A percentile compares a stretch with the other conserved stretches of the same genome.
Conservation (phyloP, 1,140 invertebrate genomes). For the Campoletis sonorensis region DNA sequence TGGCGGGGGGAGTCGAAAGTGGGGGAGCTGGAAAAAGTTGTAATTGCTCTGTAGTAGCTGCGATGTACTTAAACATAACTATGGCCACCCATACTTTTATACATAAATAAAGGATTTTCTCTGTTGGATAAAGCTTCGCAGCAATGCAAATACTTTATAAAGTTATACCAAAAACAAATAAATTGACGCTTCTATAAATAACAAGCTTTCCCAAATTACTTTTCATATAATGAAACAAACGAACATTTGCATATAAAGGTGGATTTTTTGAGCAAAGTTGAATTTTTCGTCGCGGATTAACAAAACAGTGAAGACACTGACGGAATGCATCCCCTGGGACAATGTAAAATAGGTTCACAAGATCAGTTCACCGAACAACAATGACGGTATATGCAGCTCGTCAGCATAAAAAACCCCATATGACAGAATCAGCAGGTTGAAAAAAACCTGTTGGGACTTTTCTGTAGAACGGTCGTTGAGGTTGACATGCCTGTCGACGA, state of each 20-base stretch:
- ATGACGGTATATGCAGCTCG: too few species aligned
- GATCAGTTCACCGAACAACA: too few species aligned
- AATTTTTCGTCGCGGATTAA: too few species aligned
- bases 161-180: too few species aligned
- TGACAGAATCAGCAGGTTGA: background rate
- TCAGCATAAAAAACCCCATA: background rate
- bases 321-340: too few species aligned
- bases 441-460: background rate
- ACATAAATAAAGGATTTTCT: background rate
- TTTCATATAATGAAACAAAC: too few species aligned
- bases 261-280: too few species aligned
- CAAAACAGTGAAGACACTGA: too few species aligned
- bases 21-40: slow-evolving; percentile 43
- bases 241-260: too few species aligned
- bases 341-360: too few species aligned
- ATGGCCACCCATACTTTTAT: background rate
- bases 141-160: background rate
- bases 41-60: slow-evolving; percentile 42
- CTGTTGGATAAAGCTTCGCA: background rate
- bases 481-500: slow-evolving; percentile 15
- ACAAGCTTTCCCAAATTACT: too few species aligned
- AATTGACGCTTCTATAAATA: too few species aligned
- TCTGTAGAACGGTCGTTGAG: background rate
- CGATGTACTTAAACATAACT: slow-evolving; percentile 18
- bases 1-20: slow-evolving; percentile 22